phyloP scores from a whole-genome alignment of 2,113 vertebrate genomes.

The Glaucomys volans region DNA sequence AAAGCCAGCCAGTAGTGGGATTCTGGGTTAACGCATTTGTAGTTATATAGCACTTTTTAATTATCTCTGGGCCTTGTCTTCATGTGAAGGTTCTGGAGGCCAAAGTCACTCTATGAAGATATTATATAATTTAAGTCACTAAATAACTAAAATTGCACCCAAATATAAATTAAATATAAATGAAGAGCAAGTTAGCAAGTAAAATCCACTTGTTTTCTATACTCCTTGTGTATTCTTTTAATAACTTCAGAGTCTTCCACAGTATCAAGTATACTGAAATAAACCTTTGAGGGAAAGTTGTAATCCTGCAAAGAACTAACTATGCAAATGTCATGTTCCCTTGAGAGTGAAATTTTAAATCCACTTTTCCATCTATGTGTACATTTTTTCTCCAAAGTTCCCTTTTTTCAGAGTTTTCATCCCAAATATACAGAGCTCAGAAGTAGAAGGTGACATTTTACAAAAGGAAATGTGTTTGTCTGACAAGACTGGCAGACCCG shows the following conservation, averaged over 20 bases:
- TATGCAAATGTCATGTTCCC: neutral
- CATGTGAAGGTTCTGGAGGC: neutral
- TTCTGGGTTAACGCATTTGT: neutral
- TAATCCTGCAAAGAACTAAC: neutral
- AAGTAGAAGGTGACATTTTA: neutral
- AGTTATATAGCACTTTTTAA: slow-evolving; percentile 26
- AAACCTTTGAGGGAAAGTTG: neutral
- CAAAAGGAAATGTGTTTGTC: neutral
- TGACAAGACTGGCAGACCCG: neutral
- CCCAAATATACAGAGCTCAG: neutral
- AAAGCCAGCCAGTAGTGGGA: neutral
- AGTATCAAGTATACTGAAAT: neutral
- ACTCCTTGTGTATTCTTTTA: neutral
- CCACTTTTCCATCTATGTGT: neutral
- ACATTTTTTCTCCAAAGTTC: neutral
- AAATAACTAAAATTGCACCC: neutral
- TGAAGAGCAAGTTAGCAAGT: neutral
- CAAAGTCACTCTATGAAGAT: neutral
- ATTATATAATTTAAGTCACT: neutral
- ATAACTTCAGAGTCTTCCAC: neutral
- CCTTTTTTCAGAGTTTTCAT: slow-evolving; percentile 11
- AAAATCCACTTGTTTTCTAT: neutral
- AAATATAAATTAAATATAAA: neutral
- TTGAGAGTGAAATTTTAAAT: neutral
- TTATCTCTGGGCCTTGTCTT: slow-evolving; percentile 23